Evolutionary conservation across 2,797 vertebrate genomes (phyloP), one percentile per base, ranked within the genome.

Genomic region (Lepilemur ruficaudatus): DNA sequence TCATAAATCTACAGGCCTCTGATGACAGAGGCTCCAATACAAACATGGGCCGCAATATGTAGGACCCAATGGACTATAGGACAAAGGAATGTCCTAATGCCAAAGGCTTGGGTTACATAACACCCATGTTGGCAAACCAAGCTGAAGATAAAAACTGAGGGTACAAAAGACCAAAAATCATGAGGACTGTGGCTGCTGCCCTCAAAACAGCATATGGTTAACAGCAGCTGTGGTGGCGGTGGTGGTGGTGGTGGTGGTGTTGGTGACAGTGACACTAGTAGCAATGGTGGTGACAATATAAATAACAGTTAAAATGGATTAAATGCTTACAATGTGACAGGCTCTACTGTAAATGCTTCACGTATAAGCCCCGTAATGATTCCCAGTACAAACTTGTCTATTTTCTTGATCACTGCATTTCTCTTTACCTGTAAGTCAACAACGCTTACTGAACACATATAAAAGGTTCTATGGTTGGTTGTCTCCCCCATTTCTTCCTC

Each of bases 131-230:
- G 78, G 41, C 59, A 41, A 43, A 92, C 48, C 59, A 73, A 50
- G 30, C 55, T 75, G 38, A 57, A 76, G 41, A 50, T 32, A 57
- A 59, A 48, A 50, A 46, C 52, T 25, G 4, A 4, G 0, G 61
- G 48, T 14, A 63, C 0, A 2, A 52, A 35, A 23, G 65, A 46
- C 75, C 38, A n/a, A 15, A 30, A 48, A 22, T 41, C 57, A 52
- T 0, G 6, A 59, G 41, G 38, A 57, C 28, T 2, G 3, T 23
- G 41, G 73, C 28, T 15, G 0, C 30, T 35, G 15, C 0, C 7
- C 10, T 55, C 69, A 32, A 11, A 52, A 82, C 2, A 35, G 55
- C 22, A 7, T 14, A 23, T 12, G 20, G 9, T 70, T 25, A 38
- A 5, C 6, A 20, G 72, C 32, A 41, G 69, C 17, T 32, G 5